Evolutionary conservation across 2,797 vertebrate genomes (phyloP), one percentile per base, ranked within the genome.

Genomic region (Tangara arthus): DNA sequence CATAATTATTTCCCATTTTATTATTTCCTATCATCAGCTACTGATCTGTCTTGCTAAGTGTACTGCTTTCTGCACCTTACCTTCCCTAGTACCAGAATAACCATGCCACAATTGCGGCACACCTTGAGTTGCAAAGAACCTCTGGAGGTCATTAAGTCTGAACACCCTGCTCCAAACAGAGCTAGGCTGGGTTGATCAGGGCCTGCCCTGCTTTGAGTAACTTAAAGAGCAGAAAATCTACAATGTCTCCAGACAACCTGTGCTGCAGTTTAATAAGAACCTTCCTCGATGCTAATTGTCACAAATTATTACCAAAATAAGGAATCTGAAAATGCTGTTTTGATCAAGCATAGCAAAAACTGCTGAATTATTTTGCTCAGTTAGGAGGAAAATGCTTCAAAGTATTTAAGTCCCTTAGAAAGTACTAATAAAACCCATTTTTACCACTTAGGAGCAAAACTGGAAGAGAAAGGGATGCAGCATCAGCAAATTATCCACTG

Each of bases 371-470:
- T 44, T 84, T 90, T 49, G 52, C 15, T 52, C 11, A 68, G 34
- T 30, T 35, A 88, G 24, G 60, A 85, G 14, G 50, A 95, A 82
- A 60, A 35, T 24, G 24, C 12, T 66, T 61, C 30, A 70, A 92
- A 93, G 39, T 21, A 47, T 34, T 28, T 69, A 56, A 55, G 21
- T 59, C 32, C 23, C 44, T 82, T 52, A 56, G 64, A 94, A 90
- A 94, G 32, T 44, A 87, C 71, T 69, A 64, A 61, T 37, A 84
- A 90, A 90, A 42, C 55, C 3, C 52, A 70, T 61, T 79, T 47
- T 94, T 94, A 95, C 56, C 83, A 84, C 87, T 94, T 82, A 82
- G 68, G 91, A 95, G 93, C 30, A 13, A 92, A 96, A 94, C 41
- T 86, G 85, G 73, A 96, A 96, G 66, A 94, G 92, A 86, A 95